These are phyloP conservation scores for Piaya cayana DNA, from an alignment of 2,113 vertebrate species.

Conservation along the genomic window DNA sequence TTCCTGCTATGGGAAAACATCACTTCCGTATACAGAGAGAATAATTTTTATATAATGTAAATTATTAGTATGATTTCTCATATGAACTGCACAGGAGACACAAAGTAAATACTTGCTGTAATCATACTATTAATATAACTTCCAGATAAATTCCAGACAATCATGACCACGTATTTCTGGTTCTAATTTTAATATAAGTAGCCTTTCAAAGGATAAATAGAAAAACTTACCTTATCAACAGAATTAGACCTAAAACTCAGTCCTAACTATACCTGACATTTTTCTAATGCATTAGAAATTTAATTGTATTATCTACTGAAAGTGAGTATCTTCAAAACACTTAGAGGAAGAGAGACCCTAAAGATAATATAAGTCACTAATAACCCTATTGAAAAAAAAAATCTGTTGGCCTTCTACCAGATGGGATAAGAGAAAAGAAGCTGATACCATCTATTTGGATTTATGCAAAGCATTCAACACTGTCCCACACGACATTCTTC, in stretches of 20 bases:
- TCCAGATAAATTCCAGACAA: not conserved
- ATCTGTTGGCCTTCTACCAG: too few relatives aligned
- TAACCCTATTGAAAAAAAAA: not conserved
- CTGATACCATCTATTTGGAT: too few relatives aligned
- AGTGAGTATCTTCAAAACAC: rapidly evolving
- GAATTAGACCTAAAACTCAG: not conserved
- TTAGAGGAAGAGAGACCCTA: not conserved
- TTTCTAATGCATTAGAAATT: not conserved
- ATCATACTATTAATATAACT: not conserved
- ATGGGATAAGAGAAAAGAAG: too few relatives aligned
- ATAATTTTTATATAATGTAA: not conserved
- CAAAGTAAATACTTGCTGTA: not conserved
- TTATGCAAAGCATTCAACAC: too few relatives aligned
- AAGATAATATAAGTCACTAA: not conserved
- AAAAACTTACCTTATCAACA: not conserved
- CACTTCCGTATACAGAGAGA: not conserved
- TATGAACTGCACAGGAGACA: not conserved
- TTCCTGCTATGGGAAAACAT: not conserved
- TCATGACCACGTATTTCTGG: not conserved
- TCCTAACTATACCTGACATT: not conserved
- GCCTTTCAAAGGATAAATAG: not conserved
- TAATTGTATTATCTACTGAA: not conserved
- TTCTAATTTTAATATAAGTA: not conserved
- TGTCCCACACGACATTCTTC: too few relatives aligned
- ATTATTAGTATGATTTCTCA: not conserved